Evolutionary conservation across 2,113 vertebrate genomes (phyloP).

Genomic region (Pluvianellus socialis): DNA sequence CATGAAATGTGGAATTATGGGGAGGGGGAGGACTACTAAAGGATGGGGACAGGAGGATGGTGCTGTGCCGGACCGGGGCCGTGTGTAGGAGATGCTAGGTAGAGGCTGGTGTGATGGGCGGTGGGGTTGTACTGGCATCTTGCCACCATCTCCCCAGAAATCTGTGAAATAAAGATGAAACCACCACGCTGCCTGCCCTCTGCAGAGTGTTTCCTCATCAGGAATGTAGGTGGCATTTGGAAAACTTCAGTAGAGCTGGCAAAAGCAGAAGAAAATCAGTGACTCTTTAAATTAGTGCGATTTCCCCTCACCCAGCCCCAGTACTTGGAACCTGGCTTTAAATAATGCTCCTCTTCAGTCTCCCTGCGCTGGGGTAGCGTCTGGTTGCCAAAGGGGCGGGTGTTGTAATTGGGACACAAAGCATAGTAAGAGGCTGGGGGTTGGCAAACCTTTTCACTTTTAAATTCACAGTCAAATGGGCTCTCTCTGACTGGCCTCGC

Average conservation of each 20-base stretch:
- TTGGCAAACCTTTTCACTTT: background rate
- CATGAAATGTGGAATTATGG: too few species aligned
- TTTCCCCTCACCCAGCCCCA: background rate
- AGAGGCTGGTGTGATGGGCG: too few species aligned
- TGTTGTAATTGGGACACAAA: accelerated
- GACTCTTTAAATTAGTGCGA: accelerated
- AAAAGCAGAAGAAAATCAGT: background rate
- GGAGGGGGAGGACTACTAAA: too few species aligned
- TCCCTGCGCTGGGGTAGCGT: background rate
- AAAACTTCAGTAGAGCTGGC: background rate
- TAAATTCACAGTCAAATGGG: background rate
- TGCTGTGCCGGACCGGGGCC: too few species aligned
- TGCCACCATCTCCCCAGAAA: too few species aligned
- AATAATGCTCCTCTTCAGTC: accelerated
- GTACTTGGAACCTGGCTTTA: background rate
- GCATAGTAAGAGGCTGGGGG: accelerated
- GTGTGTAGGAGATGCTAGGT: too few species aligned
- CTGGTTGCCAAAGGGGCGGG: accelerated
- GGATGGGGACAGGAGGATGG: too few species aligned
- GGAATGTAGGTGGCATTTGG: too few species aligned
- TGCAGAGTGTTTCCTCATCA: too few species aligned
- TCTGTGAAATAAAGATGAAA: too few species aligned
- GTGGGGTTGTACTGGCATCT: too few species aligned
- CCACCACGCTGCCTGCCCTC: too few species aligned
- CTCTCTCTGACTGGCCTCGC: background rate